Evolutionary conservation across 2,113 vertebrate species (phyloP), one percentile per base, ranked within the genome.

Genomic region (Struthidea cinerea): DNA sequence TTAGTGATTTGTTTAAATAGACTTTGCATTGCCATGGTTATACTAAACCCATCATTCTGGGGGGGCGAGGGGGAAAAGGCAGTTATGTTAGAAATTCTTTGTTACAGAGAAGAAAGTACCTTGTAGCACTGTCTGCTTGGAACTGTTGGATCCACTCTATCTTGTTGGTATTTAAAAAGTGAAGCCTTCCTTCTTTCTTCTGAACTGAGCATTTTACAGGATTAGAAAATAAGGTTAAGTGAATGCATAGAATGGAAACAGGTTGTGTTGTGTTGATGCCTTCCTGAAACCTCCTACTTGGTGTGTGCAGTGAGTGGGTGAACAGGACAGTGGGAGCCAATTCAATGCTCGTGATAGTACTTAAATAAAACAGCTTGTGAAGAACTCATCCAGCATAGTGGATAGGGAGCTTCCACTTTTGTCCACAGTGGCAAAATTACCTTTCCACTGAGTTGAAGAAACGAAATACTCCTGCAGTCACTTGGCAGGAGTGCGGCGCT

Each of bases 1-100:
- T n/a, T n/a, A 97, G 87, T 60, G 53, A 92, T 94, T 93, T 97
- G 85, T 97, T 95, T 97, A 93, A 84, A 65, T 39, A 61, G 84
- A 93, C 88, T 89, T 94, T 89, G 35, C 6, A 83, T 97, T 96
- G 47, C 95, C 77, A 88, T 97, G 94, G 89, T 96, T 96, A 83
- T 93, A 67, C 27, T 32, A 35, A 26, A 82, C 89, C 67, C 39
- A 52, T 94, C 82, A 44, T 59, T 84, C 53, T 73, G 6, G 13
- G 13, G 7, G 4, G 1, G n/a, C n/a, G n/a, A n/a, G n/a, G n/a
- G 1, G 83, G 59, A 76, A 74, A 85, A 73, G 85, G 26, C 41
- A 30, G 46, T 84, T 74, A 35, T 52, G 35, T 96, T 91, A 91
- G 75, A 87, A 93, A 92, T 95, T 75, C 65, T 84, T 67, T 93